Conservation (phyloP, 2,888 invertebrate genomes). For the Pachymerium ferrugineum region DNA sequence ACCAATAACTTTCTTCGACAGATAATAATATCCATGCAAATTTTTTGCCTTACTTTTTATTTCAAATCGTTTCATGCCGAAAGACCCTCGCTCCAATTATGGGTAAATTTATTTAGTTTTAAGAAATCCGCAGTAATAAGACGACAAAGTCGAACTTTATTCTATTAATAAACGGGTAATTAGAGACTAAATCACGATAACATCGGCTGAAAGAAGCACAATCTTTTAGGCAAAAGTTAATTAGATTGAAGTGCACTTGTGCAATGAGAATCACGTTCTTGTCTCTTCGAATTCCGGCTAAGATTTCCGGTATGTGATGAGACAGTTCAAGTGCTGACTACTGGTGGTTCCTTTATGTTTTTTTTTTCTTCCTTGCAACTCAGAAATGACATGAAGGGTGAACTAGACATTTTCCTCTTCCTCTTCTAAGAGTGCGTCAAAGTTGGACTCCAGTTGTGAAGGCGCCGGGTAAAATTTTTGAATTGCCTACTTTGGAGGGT, state of each 20-base stretch:
- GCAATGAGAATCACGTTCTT: slow-evolving; percentile 25
- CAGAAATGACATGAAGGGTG: not conserved
- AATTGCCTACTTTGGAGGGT: slow-evolving; percentile 24
- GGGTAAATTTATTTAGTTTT: no score
- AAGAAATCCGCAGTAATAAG: no score
- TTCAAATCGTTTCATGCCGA: no score
- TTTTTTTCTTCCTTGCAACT: not conserved
- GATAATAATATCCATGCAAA: no score
- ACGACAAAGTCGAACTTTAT: no score
- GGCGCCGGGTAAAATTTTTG: not conserved
- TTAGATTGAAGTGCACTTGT: slow-evolving; percentile 19
- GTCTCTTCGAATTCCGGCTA: slow-evolving; percentile 7
- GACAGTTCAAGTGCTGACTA: slow-evolving; percentile 23
- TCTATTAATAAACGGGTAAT: no score
- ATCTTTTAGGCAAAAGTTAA: no score
- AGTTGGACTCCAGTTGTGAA: slow-evolving; percentile 7
- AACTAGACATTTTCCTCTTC: not conserved
- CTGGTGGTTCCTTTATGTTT: not conserved
- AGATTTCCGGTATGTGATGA: slow-evolving; percentile 23
- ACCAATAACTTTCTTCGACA: not conserved
- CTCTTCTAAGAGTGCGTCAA: not conserved
- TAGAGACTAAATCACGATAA: not conserved
- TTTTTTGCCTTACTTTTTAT: no score
- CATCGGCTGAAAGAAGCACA: not conserved
- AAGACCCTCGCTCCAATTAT: no score